phyloP scores from a whole-genome alignment of 2,113 vertebrate species.

The Leptodactylus fuscus region DNA sequence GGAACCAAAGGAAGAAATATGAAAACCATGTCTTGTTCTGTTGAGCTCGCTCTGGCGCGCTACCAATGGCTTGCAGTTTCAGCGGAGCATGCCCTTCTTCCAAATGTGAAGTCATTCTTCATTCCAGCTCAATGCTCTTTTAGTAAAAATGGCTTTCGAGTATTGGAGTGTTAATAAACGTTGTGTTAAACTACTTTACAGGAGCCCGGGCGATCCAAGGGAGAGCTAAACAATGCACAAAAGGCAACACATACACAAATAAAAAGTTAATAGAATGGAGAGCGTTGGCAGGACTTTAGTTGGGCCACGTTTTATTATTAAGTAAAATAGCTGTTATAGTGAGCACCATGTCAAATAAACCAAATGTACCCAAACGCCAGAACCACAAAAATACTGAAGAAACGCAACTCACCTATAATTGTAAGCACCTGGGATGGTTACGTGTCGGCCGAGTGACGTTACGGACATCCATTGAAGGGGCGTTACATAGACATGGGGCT shows the following conservation, averaged over 20 bases:
- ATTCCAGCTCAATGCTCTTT: constrained; percentile 61
- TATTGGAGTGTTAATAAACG: constrained; percentile 36
- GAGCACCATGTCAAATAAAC: constrained; percentile 2
- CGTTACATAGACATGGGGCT: too few species aligned
- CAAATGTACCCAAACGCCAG: neutral
- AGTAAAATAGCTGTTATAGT: constrained; percentile 4
- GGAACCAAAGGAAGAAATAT: constrained; percentile 53
- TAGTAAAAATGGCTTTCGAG: constrained; percentile 63
- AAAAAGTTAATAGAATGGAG: constrained; percentile 23
- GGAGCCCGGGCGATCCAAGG: neutral
- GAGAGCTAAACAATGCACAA: constrained; percentile 28
- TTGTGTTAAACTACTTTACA: constrained; percentile 46
- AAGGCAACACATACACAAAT: constrained; percentile 35
- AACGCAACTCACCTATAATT: neutral
- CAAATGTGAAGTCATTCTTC: constrained; percentile 65
- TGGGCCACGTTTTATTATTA: neutral
- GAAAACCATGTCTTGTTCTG: constrained; percentile 61
- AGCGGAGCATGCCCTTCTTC: constrained; percentile 47
- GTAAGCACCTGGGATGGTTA: neutral
- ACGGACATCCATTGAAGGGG: neutral
- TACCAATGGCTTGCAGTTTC: constrained; percentile 55
- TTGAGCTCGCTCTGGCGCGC: constrained; percentile 48
- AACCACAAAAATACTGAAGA: neutral
- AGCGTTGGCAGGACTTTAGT: constrained; percentile 13
- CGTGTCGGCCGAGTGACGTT: neutral